Base-by-base conservation (phyloP, 2,113 vertebrate genomes). In the Sebastes fasciatus region DNA sequence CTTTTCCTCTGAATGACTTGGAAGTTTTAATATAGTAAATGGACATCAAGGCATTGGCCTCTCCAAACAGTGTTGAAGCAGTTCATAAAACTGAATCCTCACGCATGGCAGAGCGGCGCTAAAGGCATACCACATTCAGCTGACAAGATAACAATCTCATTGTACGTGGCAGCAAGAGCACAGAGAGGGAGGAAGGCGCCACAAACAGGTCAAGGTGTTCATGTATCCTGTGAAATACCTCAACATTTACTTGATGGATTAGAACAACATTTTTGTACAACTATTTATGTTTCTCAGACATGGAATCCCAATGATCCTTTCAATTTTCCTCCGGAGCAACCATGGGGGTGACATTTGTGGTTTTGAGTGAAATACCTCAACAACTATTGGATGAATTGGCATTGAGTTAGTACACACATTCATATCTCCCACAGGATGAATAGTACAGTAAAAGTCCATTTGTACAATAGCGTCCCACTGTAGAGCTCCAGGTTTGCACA, bases 101-200 rank as follows among this genome's bases (percentile, higher is more conserved):
- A 71, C n/a, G 21, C 68, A 63, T 26, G 67, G 40, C 67, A 45
- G 49, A 49, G 49, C 68, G 71, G 54, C 16, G 6, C 34, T 62
- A 3, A 68, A 52, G 48, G 55, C 54, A 52, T 45, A 77, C 62
- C n/a, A 54, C 61, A 60, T 67, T 57, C 43, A 66, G 62, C 54
- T 61, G 62, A 58, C 51, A 73, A 13, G 23, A 19, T 61, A 80
- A 65, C 61, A 55, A 51, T 49, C 68, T 66, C 61, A 49, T 12
- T 57, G 40, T 34, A 6, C 0, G 1, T 49, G 21, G 42, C 70
- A 74, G 70, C 43, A 51, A 64, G 45, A 67, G 62, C 34, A 51
- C 61, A 66, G 42, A 58, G 10, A 54, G 49, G 2, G 19, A 68
- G 54, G 17, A 55, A 26, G 17, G 34, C 7, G 1, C 60, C 14